These are phyloP conservation scores for Chalcosyrphus nemorum DNA, from an alignment of 2,888 invertebrate genomes.

Conservation along the genomic window DNA sequence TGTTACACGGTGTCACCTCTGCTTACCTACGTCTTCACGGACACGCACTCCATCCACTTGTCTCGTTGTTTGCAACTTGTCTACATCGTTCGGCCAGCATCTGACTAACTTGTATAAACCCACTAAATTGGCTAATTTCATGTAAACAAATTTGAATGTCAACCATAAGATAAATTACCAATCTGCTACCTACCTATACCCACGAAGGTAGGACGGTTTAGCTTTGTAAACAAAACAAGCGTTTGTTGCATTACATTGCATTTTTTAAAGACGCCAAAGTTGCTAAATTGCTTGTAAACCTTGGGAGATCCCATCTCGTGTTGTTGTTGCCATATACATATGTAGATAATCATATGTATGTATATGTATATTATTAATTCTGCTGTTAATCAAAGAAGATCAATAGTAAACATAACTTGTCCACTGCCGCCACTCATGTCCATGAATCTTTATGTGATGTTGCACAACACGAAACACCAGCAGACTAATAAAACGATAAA, in stretches of 20 bases:
- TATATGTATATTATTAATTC: slow-evolving; percentile 37
- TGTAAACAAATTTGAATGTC: slow-evolving; percentile 60
- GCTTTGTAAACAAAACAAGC: slow-evolving; percentile 1
- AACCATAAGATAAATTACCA: slow-evolving; percentile 38
- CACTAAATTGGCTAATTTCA: slow-evolving; percentile 23
- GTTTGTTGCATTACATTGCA: slow-evolving; percentile 39
- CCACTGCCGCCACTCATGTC: slow-evolving; percentile 40
- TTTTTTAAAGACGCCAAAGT: slow-evolving; percentile 31
- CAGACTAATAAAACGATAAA: slow-evolving; percentile 38
- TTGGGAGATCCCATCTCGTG: slow-evolving; percentile 24
- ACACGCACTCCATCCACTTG: background rate
- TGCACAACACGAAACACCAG: slow-evolving; percentile 43
- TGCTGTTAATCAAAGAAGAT: slow-evolving; percentile 50
- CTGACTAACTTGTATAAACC: background rate
- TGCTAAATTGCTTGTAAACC: slow-evolving; percentile 41
- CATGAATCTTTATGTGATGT: slow-evolving; percentile 58
- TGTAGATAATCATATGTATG: too few relatives aligned
- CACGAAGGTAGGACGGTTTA: slow-evolving; percentile 33
- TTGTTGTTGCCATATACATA: slow-evolving; percentile 9
- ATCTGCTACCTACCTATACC: background rate
- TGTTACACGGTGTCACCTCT: too few relatives aligned
- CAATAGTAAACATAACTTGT: slow-evolving; percentile 60
- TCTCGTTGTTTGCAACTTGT: background rate
- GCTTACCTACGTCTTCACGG: background rate
- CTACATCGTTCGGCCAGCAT: background rate